Evolutionary conservation across 92 coral and sea anemone genomes (phyloP).

Genomic region (Actinostola sp.): DNA sequence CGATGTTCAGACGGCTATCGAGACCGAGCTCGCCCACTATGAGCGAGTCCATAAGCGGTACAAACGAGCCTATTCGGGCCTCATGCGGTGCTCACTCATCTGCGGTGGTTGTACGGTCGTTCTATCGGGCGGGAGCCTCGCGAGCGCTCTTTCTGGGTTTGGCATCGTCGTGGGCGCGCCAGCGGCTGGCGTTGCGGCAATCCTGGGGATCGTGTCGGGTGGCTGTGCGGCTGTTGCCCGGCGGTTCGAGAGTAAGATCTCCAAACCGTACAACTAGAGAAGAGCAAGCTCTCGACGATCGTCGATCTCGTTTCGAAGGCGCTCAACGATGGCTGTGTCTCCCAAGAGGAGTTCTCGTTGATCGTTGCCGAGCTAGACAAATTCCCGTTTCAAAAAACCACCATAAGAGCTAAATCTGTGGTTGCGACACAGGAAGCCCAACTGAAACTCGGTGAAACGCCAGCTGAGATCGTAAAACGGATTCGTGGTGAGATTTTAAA

Average conservation of each 20-base stretch:
- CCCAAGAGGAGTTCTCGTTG: conserved; percentile 33
- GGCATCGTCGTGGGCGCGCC: too few relatives aligned
- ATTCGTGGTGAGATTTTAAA: background rate
- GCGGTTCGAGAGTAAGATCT: conserved; percentile 27
- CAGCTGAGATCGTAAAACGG: background rate
- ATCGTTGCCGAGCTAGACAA: conserved; percentile 14
- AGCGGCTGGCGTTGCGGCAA: too few relatives aligned
- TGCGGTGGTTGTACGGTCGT: too few relatives aligned
- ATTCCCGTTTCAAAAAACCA: background rate
- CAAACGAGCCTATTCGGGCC: too few relatives aligned
- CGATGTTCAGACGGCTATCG: too few relatives aligned
- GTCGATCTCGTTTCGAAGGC: conserved; percentile 26
- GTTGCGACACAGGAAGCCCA: background rate
- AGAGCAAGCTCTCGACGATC: conserved; percentile 28
- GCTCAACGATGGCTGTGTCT: conserved; percentile 13
- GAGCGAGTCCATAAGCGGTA: too few relatives aligned
- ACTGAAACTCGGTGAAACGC: background rate
- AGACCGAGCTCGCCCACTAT: too few relatives aligned
- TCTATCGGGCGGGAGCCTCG: too few relatives aligned
- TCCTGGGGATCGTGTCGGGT: too few relatives aligned
- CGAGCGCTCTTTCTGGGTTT: too few relatives aligned
- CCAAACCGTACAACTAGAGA: conserved; percentile 18
- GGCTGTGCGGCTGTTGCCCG: too few relatives aligned
- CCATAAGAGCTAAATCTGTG: background rate
- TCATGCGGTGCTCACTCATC: too few relatives aligned